These are phyloP conservation scores for Rhinogobio ventralis DNA, from an alignment of 2,797 vertebrate genomes.

Conservation along the genomic window DNA sequence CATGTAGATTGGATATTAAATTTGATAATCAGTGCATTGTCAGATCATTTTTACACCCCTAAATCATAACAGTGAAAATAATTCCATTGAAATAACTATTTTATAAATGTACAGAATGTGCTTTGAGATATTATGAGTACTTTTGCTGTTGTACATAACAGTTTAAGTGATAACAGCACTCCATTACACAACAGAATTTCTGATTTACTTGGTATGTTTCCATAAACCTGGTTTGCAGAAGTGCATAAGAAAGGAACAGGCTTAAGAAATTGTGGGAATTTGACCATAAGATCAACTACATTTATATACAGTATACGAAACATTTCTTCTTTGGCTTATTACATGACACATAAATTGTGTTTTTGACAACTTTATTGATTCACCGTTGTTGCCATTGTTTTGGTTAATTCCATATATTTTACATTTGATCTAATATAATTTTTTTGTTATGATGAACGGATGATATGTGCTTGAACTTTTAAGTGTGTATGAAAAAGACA, in stretches of 20 bases:
- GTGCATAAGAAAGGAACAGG: conserved; percentile 11
- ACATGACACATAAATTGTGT: background rate
- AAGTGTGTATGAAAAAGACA: conserved; percentile 31
- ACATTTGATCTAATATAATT: conserved; percentile 27
- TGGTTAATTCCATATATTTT: conserved; percentile 24
- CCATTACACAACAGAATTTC: background rate
- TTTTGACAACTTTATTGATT: background rate
- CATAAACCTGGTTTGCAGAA: conserved; percentile 21
- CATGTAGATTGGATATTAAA: background rate
- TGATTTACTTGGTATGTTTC: conserved; percentile 5
- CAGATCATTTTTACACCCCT: conserved; percentile 23
- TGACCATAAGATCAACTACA: background rate
- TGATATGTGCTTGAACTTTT: conserved; percentile 19
- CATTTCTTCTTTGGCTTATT: background rate
- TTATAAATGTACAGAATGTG: background rate
- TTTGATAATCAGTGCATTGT: background rate
- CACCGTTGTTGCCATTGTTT: conserved; percentile 19
- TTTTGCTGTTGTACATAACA: background rate
- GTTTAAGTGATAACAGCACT: background rate
- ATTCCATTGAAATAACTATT: background rate
- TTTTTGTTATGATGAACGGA: conserved; percentile 36
- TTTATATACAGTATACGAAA: background rate
- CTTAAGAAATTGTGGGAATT: background rate
- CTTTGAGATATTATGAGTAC: background rate
- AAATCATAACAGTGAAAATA: background rate